phyloP scores from a whole-genome alignment of 2,113 vertebrate genomes.

The Erpornis zantholeuca region DNA sequence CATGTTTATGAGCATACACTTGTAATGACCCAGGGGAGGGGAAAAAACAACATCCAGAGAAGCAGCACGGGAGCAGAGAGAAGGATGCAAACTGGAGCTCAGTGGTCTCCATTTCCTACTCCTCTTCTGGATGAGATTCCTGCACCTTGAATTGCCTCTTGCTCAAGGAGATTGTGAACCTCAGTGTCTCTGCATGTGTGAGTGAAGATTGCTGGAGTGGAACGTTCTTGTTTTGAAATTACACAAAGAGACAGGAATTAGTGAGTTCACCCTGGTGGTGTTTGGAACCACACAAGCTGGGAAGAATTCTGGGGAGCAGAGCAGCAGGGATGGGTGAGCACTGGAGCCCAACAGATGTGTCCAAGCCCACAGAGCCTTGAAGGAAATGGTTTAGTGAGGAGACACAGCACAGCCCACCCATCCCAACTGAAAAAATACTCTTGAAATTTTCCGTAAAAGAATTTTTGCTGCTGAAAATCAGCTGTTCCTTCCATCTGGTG shows the following conservation, averaged over 20 bases:
- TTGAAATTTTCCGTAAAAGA: not conserved
- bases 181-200: not conserved
- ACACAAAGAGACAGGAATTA: not conserved
- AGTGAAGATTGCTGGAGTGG: not conserved
- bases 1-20: not conserved
- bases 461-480: not conserved
- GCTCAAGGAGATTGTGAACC: not conserved
- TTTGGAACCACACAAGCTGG: not conserved
- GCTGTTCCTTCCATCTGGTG: fast-evolving
- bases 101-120: not conserved
- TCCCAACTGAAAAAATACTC: not conserved
- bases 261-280: not conserved
- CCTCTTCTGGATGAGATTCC: not conserved
- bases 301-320: not conserved
- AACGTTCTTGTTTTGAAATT: not conserved
- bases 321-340: not conserved
- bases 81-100: not conserved
- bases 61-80: not conserved
- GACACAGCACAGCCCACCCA: not conserved
- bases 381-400: not conserved
- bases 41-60: not conserved
- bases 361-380: not conserved
- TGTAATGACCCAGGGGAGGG: not conserved
- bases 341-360: not conserved
- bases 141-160: not conserved